Evolutionary conservation across 2,888 invertebrate genomes (phyloP), one percentile per base, ranked within the genome.

Genomic region (Neoscelio sp.): DNA sequence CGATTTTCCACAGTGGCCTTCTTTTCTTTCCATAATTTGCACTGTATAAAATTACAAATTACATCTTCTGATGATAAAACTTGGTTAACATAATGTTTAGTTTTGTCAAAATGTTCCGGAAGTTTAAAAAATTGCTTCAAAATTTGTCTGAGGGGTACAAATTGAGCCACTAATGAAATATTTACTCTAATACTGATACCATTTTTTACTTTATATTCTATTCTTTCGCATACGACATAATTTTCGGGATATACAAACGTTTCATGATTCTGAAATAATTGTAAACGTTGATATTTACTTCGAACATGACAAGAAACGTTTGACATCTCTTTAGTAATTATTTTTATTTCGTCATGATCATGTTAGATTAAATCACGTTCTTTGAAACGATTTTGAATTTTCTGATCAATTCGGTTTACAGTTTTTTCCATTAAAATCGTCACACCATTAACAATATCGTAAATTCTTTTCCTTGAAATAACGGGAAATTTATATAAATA

Each of bases 101-200:
- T 73, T 58, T 46, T 28, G 8, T 71, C 38, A 2, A 64, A 73
- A 44, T 75, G 30, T 6, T 26, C 40, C 10, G 68, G 71, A 1
- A 78, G 12, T 65, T 82, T 54, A 8, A 75, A 78, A 62, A 82
- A 75, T n/a, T 40, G 30, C 60, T 75, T 8, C 17, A 76, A 70
- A 26, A 80, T 78, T 13, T 60, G 10, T 35, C 77, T 17, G 0
- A 82, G 12, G n/a, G 77, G 70, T 26, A 80, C 70, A 7, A 77
- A 80, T 33, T 82, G 74, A 8, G 58, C 79, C 2, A 54, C 40
- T 7, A 78, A 23, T 35, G 60, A 65, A 28, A 65, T 38, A 28
- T 26, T 54, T n/a, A 56, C n/a, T 42, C 78, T 67, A 7, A n/a
- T 44, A 44, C 50, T 33, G n/a, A 46, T 13, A 38, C 38, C 48